phyloP scores from a whole-genome alignment of 2,797 vertebrate species.

The Diglossa cyanea region DNA sequence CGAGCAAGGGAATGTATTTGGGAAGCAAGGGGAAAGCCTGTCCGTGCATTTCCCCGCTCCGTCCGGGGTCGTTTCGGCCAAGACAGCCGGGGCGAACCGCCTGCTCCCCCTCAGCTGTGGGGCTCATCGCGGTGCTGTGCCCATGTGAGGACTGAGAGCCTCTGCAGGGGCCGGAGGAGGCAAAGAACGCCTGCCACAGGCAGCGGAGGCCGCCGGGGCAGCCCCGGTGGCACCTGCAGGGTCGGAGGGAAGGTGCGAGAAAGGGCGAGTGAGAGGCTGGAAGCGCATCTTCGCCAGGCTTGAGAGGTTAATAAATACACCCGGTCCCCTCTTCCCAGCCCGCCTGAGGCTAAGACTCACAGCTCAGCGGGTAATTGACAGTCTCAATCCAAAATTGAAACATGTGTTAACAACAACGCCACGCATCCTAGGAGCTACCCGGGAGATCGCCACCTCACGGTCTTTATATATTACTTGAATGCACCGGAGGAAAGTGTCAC shows the following conservation, averaged over 20 bases:
- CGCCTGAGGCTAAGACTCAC: constrained; percentile 62
- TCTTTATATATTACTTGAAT: constrained; percentile 61
- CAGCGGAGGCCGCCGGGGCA: background rate
- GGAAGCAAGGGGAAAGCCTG: background rate
- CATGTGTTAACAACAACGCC: constrained; percentile 71
- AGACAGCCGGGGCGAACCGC: background rate
- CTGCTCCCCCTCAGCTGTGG: constrained; percentile 15
- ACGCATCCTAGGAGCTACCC: constrained; percentile 56
- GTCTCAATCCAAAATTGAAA: constrained; percentile 73
- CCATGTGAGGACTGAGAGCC: background rate
- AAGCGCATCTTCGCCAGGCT: constrained; percentile 29
- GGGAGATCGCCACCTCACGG: constrained; percentile 62
- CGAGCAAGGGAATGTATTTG: background rate
- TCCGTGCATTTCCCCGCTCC: background rate
- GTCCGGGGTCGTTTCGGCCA: background rate
- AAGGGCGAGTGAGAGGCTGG: background rate
- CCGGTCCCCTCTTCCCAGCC: constrained; percentile 40
- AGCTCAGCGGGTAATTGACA: constrained; percentile 74
- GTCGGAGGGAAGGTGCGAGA: background rate
- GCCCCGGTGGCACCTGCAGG: background rate
- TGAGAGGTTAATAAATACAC: constrained; percentile 65
- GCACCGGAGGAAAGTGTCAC: constrained; percentile 44
- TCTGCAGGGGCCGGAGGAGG: background rate
- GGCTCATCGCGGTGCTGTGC: background rate
- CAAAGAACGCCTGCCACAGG: background rate